phyloP scores from a whole-genome alignment of 2,797 vertebrate species.

The Sparus aurata region DNA sequence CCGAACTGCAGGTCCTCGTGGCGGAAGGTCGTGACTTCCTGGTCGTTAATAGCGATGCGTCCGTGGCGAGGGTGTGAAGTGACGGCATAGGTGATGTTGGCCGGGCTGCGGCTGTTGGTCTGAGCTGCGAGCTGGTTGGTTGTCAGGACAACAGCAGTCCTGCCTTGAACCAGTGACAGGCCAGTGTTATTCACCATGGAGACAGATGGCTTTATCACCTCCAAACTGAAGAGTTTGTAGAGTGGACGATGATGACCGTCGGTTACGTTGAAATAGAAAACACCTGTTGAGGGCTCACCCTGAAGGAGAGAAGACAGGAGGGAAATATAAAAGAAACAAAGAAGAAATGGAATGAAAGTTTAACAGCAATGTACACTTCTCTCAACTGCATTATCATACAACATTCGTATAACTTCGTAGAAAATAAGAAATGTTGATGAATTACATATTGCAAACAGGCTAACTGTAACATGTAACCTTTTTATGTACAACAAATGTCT shows the following conservation, averaged over 20 bases:
- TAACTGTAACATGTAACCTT: no score
- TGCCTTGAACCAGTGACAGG: slow-evolving; percentile 88
- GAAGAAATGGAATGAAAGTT: neutral
- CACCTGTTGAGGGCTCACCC: slow-evolving; percentile 88
- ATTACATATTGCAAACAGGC: neutral
- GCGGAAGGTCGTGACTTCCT: slow-evolving; percentile 85
- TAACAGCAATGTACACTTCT: neutral
- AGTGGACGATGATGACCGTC: slow-evolving; percentile 92
- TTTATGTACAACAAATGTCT: neutral
- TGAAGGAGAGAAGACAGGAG: slow-evolving; percentile 49
- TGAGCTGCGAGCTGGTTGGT: slow-evolving; percentile 88
- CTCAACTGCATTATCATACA: neutral
- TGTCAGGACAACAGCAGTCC: slow-evolving; percentile 84
- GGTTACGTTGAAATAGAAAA: slow-evolving; percentile 93
- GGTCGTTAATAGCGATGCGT: slow-evolving; percentile 85
- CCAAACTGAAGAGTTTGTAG: slow-evolving; percentile 91
- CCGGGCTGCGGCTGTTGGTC: slow-evolving; percentile 87
- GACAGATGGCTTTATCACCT: slow-evolving; percentile 87
- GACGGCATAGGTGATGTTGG: slow-evolving; percentile 88
- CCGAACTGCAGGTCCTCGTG: slow-evolving; percentile 87
- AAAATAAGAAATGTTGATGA: neutral
- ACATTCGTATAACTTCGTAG: neutral
- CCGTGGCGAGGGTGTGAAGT: slow-evolving; percentile 87
- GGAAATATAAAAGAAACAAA: neutral
- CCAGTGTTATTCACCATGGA: slow-evolving; percentile 89